Evolutionary conservation across 2,888 invertebrate species (phyloP), one percentile per base, ranked within the genome.

Genomic region (Pandemis corylana): DNA sequence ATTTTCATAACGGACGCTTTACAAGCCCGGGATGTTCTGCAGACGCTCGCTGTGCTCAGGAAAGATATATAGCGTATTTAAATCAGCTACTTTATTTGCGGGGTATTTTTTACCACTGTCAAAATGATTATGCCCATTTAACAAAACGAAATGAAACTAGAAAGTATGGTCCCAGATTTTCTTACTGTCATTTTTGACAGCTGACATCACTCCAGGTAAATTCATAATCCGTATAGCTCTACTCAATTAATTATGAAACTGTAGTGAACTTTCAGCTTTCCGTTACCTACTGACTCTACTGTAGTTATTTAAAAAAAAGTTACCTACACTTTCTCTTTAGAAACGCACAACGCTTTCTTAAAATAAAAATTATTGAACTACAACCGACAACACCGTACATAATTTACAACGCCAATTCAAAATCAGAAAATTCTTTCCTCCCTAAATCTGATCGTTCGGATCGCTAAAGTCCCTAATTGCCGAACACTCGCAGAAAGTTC

Each of bases 401-500:
- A 59, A 75, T 71, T 71, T 41, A 67, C 41, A 56, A 20, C 56
- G 12, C 20, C 56, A 68, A 20, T 68, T 68, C 56, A 61, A 71
- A 75, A 71, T 71, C 53, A 56, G 63, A 67, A 71, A 62, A 70
- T 66, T 75, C 62, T 71, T 70, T 66, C 36, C 64, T 46, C 66
- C 66, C 74, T 56, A 74, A 74, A 76, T 76, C 76, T 62, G 74
- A 70, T 70, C 66, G 72, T 64, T 82, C 80, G 83, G 81, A 81
- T 84, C 81, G 83, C 83, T 81, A 82, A 84, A 82, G 78, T 77
- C 77, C 76, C 80, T 83, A 82, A 82, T 83, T 83, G 81, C 78
- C 77, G 68, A 77, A 72, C 77, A 77, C 76, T 78, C 61, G 65
- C 64, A 42, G 72, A 76, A 71, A 76, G 74, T 76, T 76, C 67